Base-by-base conservation (phyloP, 2,113 vertebrate species). In the Hylia prasina region DNA sequence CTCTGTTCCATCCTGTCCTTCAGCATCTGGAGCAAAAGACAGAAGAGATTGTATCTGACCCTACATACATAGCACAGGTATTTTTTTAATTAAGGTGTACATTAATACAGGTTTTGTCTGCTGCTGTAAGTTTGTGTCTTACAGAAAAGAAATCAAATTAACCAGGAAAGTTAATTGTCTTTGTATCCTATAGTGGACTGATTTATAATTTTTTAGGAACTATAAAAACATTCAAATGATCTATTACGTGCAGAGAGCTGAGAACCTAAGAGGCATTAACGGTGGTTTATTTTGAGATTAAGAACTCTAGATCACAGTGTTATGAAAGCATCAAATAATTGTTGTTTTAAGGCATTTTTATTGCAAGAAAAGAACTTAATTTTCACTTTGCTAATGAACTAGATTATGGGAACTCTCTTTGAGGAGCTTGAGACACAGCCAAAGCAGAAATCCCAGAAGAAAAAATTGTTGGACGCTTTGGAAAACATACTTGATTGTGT, bases 11-110 rank as follows among this genome's bases (percentile, higher is more conserved):
- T 75, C 98, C 98, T 77, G 54, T 99, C 72, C 94, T 98, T 70
- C 97, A 98, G 87, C 97, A 96, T 70, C 94, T 99, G 66, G 96
- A 98, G 47, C 96, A 97, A 87, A 98, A 97, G 45, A 93, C 97
- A 3, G 99, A 99, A 90, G 99, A 99, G 96, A 98, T 99, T 75
- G 42, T 98, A 24, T 98, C 99, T 27, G 99, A 99, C 87, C 97
- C 98, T 15, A 87, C 97, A 6, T 99, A 99, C 15, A 63, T 99
- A 72, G 96, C 93, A 89, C 98, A 98, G 98, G 99, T 99, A 97
- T 97, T 53, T 77, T 51, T 82, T 33, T 50, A 81, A 35, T 54
- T 77, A 45, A 77, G 8, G 2, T 51, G 16, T 53, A 10, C 24
- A 6, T 65, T 57, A 63, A 42, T 58, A 15, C 20, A 56, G 44